Evolutionary conservation across 2,888 invertebrate species (phyloP), one percentile per base, ranked within the genome.

Genomic region (Drosophila demipolita): DNA sequence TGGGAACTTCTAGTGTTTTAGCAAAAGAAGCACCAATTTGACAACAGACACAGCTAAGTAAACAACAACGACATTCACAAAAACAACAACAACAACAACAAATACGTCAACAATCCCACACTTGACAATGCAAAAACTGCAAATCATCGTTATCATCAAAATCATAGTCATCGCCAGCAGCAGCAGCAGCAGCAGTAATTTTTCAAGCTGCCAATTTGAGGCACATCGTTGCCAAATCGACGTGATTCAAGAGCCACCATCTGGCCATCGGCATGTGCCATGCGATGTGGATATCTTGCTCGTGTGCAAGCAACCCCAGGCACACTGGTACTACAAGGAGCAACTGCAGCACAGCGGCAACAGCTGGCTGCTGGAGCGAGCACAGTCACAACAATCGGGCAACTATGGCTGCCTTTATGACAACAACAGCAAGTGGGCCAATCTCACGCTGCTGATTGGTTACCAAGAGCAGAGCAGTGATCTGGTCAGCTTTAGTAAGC

Each of bases 381-480:
- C 82, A 8, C 80, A 75, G 23, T 1, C 61, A 0, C 36, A 66
- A 1, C 89, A 91, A 64, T 85, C 90, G 20, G 93, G 92, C 17
- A 66, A 73, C 15, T 93, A 93, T 69, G 83, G 91, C 32, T 93
- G 93, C 63, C 63, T 59, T 26, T 79, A 79, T 33, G 75, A 35
- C 42, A 63, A 67, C 7, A 61, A 62, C 6, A 61, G 54, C 3
- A 79, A 75, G 32, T 92, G 92, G 92, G 87, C 90, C 11, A 93
- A 93, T 84, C 52, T 92, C 5, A 91, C 91, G 2, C 71, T 93
- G 23, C 76, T 72, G 15, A 80, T 93, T 48, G 90, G 88, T 53
- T 65, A 36, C 63, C 53, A 60, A 7, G 9, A 17, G 35, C 9
- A 17, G 9, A 60, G 26, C 63, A 75, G 71, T 52, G 90, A 91